Conservation (phyloP, 2,888 invertebrate species). For the Mechanitis mazaeus region DNA sequence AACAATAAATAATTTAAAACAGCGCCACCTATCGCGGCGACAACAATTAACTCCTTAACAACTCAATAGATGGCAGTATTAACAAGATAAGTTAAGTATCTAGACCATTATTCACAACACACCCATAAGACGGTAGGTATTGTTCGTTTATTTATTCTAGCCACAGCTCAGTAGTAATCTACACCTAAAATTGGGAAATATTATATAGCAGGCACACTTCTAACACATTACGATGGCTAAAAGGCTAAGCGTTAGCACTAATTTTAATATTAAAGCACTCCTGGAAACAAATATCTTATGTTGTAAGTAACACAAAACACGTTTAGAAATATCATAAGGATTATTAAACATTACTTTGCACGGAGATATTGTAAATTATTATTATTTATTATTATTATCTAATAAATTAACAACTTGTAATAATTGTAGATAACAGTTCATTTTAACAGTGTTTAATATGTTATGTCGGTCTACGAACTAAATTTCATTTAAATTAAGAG, state of each 20-base stretch:
- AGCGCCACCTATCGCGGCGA: constrained; percentile 22
- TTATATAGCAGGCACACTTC: constrained; percentile 59
- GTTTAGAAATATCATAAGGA: too few species aligned
- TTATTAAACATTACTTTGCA: too few species aligned
- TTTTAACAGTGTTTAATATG: too few species aligned
- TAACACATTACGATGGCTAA: constrained; percentile 59
- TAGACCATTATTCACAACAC: constrained; percentile 27
- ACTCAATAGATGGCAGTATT: constrained; percentile 24
- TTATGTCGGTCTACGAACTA: too few species aligned
- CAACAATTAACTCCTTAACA: neutral
- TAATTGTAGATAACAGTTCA: too few species aligned
- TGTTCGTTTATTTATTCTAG: constrained; percentile 17
- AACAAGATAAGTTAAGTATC: constrained; percentile 12
- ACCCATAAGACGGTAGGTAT: constrained; percentile 30
- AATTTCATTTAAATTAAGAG: too few species aligned
- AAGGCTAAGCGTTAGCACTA: constrained; percentile 47
- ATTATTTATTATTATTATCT: too few species aligned
- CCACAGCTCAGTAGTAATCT: constrained; percentile 24
- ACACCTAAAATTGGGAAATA: constrained; percentile 35
- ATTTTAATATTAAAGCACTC: constrained; percentile 15
- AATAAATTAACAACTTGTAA: too few species aligned
- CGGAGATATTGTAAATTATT: too few species aligned
- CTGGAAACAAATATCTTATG: constrained; percentile 8
- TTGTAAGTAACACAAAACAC: neutral
- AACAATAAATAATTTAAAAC: constrained; percentile 12